Evolutionary conservation across 92 coral and sea anemone genomes (phyloP).

Genomic region (Parazoanthus atlanticus): DNA sequence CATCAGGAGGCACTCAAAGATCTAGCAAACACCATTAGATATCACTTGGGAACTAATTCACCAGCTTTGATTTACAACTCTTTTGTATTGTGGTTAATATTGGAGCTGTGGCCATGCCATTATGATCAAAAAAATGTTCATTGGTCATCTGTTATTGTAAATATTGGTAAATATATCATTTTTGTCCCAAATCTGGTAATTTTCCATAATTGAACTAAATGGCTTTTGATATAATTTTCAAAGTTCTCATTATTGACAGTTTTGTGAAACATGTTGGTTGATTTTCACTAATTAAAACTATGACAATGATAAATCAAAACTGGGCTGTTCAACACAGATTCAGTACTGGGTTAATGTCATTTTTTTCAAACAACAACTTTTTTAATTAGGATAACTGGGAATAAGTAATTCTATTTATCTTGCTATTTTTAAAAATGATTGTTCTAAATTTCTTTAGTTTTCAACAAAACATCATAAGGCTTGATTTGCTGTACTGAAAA

Average conservation of each 20-base stretch:
- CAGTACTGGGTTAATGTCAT: too few relatives aligned
- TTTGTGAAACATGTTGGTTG: too few relatives aligned
- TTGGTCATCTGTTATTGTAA: not conserved
- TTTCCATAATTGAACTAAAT: not conserved
- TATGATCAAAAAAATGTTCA: not conserved
- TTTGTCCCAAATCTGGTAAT: not conserved
- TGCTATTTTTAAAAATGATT: too few relatives aligned
- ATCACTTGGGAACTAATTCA: not conserved
- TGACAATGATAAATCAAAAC: too few relatives aligned
- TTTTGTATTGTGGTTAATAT: not conserved
- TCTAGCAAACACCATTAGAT: not conserved
- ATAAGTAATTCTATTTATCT: too few relatives aligned
- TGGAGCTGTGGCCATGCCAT: not conserved
- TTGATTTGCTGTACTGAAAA: too few relatives aligned
- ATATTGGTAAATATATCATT: not conserved
- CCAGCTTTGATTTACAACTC: not conserved
- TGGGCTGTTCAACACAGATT: too few relatives aligned
- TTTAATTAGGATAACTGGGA: too few relatives aligned
- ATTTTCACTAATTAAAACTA: too few relatives aligned
- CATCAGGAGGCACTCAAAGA: not conserved
- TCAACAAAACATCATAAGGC: too few relatives aligned
- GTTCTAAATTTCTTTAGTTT: too few relatives aligned
- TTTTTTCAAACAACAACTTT: too few relatives aligned
- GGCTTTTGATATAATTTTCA: not conserved
- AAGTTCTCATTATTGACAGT: not conserved